Base-by-base conservation (phyloP, 1,140 invertebrate genomes). In the Monochamus saltuarius region DNA sequence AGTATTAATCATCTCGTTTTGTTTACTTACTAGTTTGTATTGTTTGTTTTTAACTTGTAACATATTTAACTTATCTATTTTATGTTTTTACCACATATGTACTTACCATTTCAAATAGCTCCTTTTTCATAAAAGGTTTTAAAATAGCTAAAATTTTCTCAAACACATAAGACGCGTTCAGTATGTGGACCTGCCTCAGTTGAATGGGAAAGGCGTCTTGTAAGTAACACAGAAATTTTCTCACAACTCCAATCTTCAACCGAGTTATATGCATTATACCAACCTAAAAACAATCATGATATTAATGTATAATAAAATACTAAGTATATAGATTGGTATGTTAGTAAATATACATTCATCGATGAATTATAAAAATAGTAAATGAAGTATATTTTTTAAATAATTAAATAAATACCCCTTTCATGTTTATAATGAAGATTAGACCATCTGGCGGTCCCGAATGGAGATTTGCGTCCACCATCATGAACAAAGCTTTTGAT, bases 401-500 rank as follows among this genome's bases (percentile, higher is more conserved):
- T 11, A 38, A n/a, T n/a, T n/a, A n/a, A 1, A 34, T 58, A 59
- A 62, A 50, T 64, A 74, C 76, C 0, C 82, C 83, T 58, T 79
- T 73, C 82, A 87, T 85, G 66, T 88, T 84, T 59, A 87, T 84
- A 0, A 88, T 71, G 65, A 86, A 82, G 16, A 87, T 76, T 37
- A 83, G 78, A 1, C 85, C 73, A 10, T 56, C 62, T 9, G 73
- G 69, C 1, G 70, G 68, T 47, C 72, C 59, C 22, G 72, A 58
- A 39, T 74, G 61, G 1, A 73, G 17, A 1, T 59, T 52, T 17
- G 51, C 61, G 77, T 82, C 85, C 9, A 84, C 70, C 4, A 81
- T 79, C 83, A 85, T 85, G 59, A 81, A 79, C 16, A 85, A 68
- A 14, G 85, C 62, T 69, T 85, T 87, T 49, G 82, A 77, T 7